These are phyloP conservation scores for Echinops telfairi DNA, from an alignment of 2,113 vertebrate species.

Conservation along the genomic window DNA sequence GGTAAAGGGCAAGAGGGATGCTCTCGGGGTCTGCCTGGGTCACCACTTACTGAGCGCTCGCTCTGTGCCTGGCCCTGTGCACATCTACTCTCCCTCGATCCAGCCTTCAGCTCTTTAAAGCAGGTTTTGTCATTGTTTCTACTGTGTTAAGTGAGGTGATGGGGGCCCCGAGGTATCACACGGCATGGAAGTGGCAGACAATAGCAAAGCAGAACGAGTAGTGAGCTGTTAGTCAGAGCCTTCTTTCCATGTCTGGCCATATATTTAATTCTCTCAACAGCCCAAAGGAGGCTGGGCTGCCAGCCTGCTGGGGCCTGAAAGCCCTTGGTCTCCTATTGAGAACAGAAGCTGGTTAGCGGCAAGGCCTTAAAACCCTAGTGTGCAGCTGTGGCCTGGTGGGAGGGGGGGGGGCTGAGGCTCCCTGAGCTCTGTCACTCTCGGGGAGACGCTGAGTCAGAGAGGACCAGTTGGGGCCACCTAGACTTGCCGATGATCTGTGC, in stretches of 20 bases:
- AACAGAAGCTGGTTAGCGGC: not conserved
- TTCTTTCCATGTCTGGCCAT: rapidly evolving
- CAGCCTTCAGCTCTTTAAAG: too few species aligned
- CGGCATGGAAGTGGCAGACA: not conserved
- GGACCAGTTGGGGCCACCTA: not conserved
- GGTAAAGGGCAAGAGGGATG: not conserved
- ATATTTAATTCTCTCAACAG: too few species aligned
- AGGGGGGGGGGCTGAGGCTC: not conserved
- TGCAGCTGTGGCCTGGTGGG: not conserved
- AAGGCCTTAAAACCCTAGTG: not conserved
- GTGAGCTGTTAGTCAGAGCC: not conserved
- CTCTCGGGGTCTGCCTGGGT: not conserved
- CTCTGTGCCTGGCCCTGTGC: not conserved
- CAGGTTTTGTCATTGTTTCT: not conserved
- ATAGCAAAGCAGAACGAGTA: not conserved
- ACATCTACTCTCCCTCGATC: not conserved
- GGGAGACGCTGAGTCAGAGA: not conserved
- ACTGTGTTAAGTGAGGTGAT: not conserved
- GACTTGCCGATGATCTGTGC: not conserved
- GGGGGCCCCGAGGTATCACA: not conserved
- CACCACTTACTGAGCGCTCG: not conserved
- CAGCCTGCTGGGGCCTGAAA: rapidly evolving
- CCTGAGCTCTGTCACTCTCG: not conserved
- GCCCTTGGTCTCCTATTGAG: too few species aligned
- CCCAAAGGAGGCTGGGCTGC: not conserved